Conservation (phyloP, 2,888 invertebrate genomes). For the Conomelus anceps region DNA sequence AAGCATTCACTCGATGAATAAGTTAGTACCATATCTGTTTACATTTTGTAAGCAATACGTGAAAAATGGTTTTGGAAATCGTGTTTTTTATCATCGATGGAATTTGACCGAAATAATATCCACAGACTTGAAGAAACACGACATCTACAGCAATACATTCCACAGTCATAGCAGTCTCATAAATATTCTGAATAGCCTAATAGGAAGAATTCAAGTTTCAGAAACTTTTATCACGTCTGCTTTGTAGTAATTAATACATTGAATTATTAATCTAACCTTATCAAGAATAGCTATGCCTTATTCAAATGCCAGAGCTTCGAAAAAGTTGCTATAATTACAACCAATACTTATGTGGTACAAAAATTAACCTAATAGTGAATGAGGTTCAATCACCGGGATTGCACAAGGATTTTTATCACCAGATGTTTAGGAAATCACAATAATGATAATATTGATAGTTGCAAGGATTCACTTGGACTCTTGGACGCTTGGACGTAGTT, state of each 20-base stretch:
- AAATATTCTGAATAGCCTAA: not conserved
- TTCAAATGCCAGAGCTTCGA: not conserved
- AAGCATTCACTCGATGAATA: not conserved
- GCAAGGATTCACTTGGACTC: not conserved
- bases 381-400: not conserved
- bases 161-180: not conserved
- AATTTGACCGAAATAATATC: not conserved
- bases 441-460: not conserved
- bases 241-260: not conserved
- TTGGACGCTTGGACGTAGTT: too few relatives aligned
- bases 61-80: too few relatives aligned
- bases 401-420: not conserved
- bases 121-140: not conserved
- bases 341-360: not conserved
- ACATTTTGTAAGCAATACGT: not conserved
- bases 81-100: too few relatives aligned
- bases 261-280: not conserved
- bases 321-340: not conserved
- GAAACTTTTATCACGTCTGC: not conserved
- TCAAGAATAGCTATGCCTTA: not conserved
- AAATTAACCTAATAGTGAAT: not conserved
- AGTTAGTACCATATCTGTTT: not conserved
- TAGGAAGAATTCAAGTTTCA: not conserved
- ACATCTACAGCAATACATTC: not conserved
- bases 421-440: not conserved